A percentile compares a stretch with the other conserved stretches of the same genome.
Evolutionary conservation across 2,888 invertebrate genomes (phyloP).

Genomic region (Tetragonisca angustula): DNA sequence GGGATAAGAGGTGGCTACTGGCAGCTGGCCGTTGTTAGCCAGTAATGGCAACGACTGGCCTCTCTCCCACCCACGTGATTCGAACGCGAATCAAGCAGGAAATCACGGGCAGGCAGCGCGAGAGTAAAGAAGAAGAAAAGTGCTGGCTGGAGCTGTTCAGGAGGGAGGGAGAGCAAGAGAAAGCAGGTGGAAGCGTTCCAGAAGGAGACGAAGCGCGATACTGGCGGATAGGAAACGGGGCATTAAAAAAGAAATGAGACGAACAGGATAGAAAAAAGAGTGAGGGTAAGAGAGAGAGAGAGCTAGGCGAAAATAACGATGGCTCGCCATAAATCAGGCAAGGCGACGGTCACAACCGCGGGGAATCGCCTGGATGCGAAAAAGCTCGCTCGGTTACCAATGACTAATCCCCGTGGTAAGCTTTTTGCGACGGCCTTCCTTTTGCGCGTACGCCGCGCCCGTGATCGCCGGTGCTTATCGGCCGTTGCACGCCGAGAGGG

Average conservation of each 20-base stretch:
- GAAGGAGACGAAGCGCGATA: conserved; percentile 48
- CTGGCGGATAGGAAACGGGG: not conserved
- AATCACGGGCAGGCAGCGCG: conserved; percentile 38
- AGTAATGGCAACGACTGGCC: conserved; percentile 71
- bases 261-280: not conserved
- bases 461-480: conserved; percentile 63
- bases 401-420: conserved; percentile 71
- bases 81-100: conserved; percentile 61
- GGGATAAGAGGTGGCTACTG: conserved; percentile 64
- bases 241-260: not conserved
- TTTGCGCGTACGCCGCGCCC: conserved; percentile 67
- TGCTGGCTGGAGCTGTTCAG: not conserved
- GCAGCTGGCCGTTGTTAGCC: conserved; percentile 68
- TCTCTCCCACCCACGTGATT: conserved; percentile 60
- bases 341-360: conserved; percentile 71
- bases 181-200: conserved; percentile 42
- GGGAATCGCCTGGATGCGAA: conserved; percentile 66
- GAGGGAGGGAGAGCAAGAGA: conserved; percentile 10
- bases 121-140: conserved; percentile 20
- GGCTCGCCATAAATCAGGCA: conserved; percentile 70
- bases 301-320: conserved; percentile 73
- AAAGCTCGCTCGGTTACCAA: conserved; percentile 70
- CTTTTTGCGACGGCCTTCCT: conserved; percentile 71
- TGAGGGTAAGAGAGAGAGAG: not conserved
- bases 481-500: conserved; percentile 32